Evolutionary conservation across 2,888 invertebrate genomes (phyloP), one percentile per base, ranked within the genome.

Genomic region (Dynastes tityus): DNA sequence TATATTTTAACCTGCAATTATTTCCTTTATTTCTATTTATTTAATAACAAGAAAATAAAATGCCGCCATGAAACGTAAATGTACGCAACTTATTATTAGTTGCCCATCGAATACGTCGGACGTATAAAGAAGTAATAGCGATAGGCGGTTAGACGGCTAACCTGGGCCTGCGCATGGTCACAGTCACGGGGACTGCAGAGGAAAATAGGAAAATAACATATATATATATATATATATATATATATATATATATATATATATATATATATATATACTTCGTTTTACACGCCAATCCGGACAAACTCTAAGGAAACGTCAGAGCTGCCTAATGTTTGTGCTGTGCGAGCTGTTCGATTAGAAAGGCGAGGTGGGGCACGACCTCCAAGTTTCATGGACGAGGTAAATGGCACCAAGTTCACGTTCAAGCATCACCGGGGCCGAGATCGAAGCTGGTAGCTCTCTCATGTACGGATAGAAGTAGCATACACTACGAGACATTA

Each of bases 401-500:
- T 88, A 88, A 87, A 88, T 87, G 87, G 88, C 87, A 88, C 84
- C 87, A 88, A 87, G 88, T 88, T 88, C 88, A 88, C 82, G 87
- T 85, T 85, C 86, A 86, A 80, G 83, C 77, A 71, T 71, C 71
- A 71, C 71, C 58, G 71, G 29, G 67, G 63, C 29, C 75, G 55
- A 55, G 16, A 51, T 13, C 51, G n/a, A n/a, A 49, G 64, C 65
- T 37, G 65, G 65, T 45, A 45, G 67, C 67, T 74, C 40, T 16
- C 32, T 71, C 51, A 29, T 71, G n/a, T 64, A 32, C 5, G 16
- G 1, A 55, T 55, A 55, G 16, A 55, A 1, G 32, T 37, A 37
- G 32, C 5, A 37, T 45, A 45, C 45, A 8, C 45, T 45, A 45
- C 45, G 45, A 8, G 45, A 45, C 45, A 45, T 11, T 45, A 45